phyloP scores from a whole-genome alignment of 2,113 vertebrate species.

The Ageneiosus marmoratus region DNA sequence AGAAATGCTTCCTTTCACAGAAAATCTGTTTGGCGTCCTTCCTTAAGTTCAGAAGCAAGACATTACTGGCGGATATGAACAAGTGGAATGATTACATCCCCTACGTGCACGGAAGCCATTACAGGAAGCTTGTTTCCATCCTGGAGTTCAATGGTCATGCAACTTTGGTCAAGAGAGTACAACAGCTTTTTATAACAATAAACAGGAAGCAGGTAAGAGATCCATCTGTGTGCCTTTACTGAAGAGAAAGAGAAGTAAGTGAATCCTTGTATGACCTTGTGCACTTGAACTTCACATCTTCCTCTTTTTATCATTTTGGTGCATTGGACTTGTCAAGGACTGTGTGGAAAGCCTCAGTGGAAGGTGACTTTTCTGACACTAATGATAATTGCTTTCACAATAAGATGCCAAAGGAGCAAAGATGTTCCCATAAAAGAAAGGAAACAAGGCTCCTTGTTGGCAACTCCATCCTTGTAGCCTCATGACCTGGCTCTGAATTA shows the following conservation, averaged over 20 bases:
- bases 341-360: background rate
- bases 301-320: slow-evolving; percentile 48
- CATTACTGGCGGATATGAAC: slow-evolving; percentile 38
- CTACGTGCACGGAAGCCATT: slow-evolving; percentile 55
- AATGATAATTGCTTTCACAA: slow-evolving; percentile 42
- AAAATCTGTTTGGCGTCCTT: slow-evolving; percentile 33
- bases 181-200: slow-evolving; percentile 60
- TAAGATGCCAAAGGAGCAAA: slow-evolving; percentile 10
- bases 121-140: slow-evolving; percentile 64
- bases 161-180: slow-evolving; percentile 56
- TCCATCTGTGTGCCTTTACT: slow-evolving; percentile 27
- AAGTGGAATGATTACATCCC: slow-evolving; percentile 36
- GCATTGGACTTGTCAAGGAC: slow-evolving; percentile 26
- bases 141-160: slow-evolving; percentile 53
- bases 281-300: slow-evolving; percentile 66
- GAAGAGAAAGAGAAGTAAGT: slow-evolving; percentile 17
- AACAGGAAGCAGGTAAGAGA: slow-evolving; percentile 74
- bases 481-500: slow-evolving; percentile 25
- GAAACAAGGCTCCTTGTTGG: slow-evolving; percentile 20
- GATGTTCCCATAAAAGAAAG: slow-evolving; percentile 33
- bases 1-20: slow-evolving; percentile 5
- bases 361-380: slow-evolving; percentile 45
- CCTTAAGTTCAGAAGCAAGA: slow-evolving; percentile 25
- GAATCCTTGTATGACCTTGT: slow-evolving; percentile 54
- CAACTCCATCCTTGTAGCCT: slow-evolving; percentile 21